These are phyloP conservation scores for Trissolcus brochymenae DNA, from an alignment of 2,888 invertebrate genomes.

Conservation along the genomic window DNA sequence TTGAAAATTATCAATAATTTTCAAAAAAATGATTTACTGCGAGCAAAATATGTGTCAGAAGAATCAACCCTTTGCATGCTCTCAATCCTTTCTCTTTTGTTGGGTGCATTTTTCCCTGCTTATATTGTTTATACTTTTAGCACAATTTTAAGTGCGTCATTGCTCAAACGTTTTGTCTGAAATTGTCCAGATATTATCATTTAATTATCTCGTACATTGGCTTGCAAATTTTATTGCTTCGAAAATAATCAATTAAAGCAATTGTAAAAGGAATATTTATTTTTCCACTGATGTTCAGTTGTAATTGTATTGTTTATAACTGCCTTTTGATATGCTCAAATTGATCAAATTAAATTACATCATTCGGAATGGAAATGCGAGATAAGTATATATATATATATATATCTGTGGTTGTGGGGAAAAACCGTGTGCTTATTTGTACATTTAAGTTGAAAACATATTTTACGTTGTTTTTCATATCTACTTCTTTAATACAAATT, in stretches of 20 bases:
- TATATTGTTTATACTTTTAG: conserved; percentile 35
- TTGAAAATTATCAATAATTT: background rate
- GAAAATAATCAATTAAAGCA: conserved; percentile 14
- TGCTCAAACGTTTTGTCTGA: conserved; percentile 28
- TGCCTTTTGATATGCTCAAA: too few species aligned
- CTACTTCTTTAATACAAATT: too few species aligned
- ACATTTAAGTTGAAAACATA: too few species aligned
- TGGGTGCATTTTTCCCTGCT: conserved; percentile 23
- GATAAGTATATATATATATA: too few species aligned
- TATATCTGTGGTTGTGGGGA: too few species aligned
- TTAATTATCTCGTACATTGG: conserved; percentile 15
- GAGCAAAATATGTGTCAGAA: conserved; percentile 26
- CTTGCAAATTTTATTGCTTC: conserved; percentile 8
- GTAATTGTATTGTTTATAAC: too few species aligned
- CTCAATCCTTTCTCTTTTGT: conserved; percentile 17
- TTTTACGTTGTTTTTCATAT: too few species aligned
- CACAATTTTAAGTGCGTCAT: conserved; percentile 27
- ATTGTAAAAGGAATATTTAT: too few species aligned
- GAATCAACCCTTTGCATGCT: conserved; percentile 18
- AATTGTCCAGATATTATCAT: conserved; percentile 27
- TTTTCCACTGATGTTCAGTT: too few species aligned
- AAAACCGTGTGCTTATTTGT: too few species aligned
- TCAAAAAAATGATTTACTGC: conserved; percentile 26
- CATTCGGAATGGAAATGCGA: too few species aligned
- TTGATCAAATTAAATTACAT: too few species aligned